Evolutionary conservation across 2,888 invertebrate genomes (phyloP).

Genomic region (Heliconius sara): DNA sequence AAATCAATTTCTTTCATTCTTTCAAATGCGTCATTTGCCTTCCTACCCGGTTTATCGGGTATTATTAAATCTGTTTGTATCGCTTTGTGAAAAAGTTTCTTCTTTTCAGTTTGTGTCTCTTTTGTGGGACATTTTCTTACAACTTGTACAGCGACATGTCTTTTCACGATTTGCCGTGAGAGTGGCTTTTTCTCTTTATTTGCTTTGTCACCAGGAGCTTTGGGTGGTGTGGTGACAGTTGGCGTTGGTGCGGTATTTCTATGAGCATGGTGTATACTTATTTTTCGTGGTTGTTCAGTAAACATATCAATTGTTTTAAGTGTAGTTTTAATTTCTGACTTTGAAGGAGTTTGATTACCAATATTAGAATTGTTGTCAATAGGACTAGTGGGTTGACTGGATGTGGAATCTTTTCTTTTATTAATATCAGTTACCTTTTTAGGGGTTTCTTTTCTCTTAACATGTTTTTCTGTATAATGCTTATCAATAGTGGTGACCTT

Average conservation of each 20-base stretch:
- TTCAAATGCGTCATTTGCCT: slow-evolving; percentile 71
- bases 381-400: slow-evolving; percentile 68
- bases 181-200: slow-evolving; percentile 51
- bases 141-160: slow-evolving; percentile 60
- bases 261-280: slow-evolving; percentile 61
- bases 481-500: slow-evolving; percentile 58
- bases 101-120: slow-evolving; percentile 65
- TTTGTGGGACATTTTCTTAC: slow-evolving; percentile 57
- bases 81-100: slow-evolving; percentile 53
- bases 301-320: slow-evolving; percentile 76
- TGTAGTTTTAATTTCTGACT: slow-evolving; percentile 65
- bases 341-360: slow-evolving; percentile 55
- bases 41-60: slow-evolving; percentile 51
- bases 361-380: slow-evolving; percentile 57
- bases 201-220: slow-evolving; percentile 55
- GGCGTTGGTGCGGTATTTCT: slow-evolving; percentile 65
- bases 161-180: slow-evolving; percentile 51
- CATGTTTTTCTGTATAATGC: slow-evolving; percentile 72
- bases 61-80: slow-evolving; percentile 64
- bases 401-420: slow-evolving; percentile 58
- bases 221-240: slow-evolving; percentile 47
- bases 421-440: slow-evolving; percentile 57
- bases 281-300: slow-evolving; percentile 66
- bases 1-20: slow-evolving; percentile 86
- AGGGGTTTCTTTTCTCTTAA: slow-evolving; percentile 69